These are phyloP conservation scores for Periphyllus acericola DNA, from an alignment of 2,888 invertebrate genomes.

Conservation along the genomic window DNA sequence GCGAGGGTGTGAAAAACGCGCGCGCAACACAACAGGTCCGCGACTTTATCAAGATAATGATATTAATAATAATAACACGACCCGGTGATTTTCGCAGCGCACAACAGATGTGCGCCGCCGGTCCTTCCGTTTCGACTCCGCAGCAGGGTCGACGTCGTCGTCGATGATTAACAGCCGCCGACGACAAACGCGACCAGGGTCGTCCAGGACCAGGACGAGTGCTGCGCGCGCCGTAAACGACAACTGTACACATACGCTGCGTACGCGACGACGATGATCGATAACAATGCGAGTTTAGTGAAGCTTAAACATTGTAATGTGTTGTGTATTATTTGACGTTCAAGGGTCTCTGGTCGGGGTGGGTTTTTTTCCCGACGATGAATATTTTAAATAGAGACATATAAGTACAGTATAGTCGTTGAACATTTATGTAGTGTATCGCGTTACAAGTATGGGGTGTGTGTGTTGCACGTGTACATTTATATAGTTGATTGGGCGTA, in stretches of 20 bases:
- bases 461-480: slow-evolving; percentile 7
- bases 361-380: not conserved
- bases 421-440: slow-evolving; percentile 34
- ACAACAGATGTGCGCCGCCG: slow-evolving; percentile 55
- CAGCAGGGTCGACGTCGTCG: not conserved
- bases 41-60: slow-evolving; percentile 55
- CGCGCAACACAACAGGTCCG: slow-evolving; percentile 46
- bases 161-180: slow-evolving; percentile 58
- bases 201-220: not conserved
- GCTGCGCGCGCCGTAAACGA: not conserved
- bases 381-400: slow-evolving; percentile 44
- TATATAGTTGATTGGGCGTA: slow-evolving; percentile 9
- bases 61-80: slow-evolving; percentile 62
- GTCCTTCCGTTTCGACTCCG: not conserved
- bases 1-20: slow-evolving; percentile 52
- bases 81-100: slow-evolving; percentile 50
- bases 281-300: slow-evolving; percentile 57
- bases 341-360: not conserved
- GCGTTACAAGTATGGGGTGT: slow-evolving; percentile 43
- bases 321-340: slow-evolving; percentile 10
- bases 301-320: slow-evolving; percentile 52
- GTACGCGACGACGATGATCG: slow-evolving; percentile 41
- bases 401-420: not conserved
- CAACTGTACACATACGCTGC: not conserved
- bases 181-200: not conserved